Base-by-base conservation (phyloP, 2,113 vertebrate species). In the Condylura cristata region DNA sequence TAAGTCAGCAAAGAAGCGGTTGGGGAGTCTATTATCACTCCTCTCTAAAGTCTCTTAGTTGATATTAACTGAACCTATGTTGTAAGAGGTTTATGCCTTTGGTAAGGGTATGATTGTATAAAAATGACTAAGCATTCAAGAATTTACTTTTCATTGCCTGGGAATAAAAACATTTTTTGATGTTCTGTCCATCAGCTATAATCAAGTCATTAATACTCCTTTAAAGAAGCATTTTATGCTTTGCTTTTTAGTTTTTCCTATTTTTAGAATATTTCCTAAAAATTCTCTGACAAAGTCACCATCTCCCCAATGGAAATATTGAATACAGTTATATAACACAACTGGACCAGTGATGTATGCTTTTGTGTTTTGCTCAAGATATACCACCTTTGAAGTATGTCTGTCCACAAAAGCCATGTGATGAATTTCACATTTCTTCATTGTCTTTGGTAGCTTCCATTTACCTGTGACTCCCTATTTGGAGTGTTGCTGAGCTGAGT, bases 291-390 rank as follows among this genome's bases (percentile, higher is more conserved):
- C 80, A 12, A 48, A 48, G 6, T 81, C 41, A 83, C 17, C 39
- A 0, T 58, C 13, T 82, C 46, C 22, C 46, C 48, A 60, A 5
- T 60, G 53, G 22, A 66, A 86, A 66, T 72, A 32, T 18, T 88
- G 41, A 78, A 41, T 14, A 71, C 32, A 41, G 24, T 44, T 71
- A 20, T 41, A 22, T 44, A 51, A 6, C 60, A n/a, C 37, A 58
- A 44, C 22, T 26, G 44, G 32, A 48, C 41, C 16, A 30, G 72
- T 56, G 80, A 26, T 24, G 22, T 63, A 28, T 71, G 14, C 24
- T 83, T 89, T 76, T 78, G 93, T 89, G 28, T 80, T 93, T 86
- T 34, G n/a, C 32, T 8, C 2, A 89, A 44, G 16, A 80, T 61
- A 30, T 28, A 24, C 39, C 44, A 65, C 32, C 79, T 90, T 70